These are phyloP conservation scores for Cheilosia impressa DNA, from an alignment of 2,888 invertebrate genomes.

Conservation along the genomic window DNA sequence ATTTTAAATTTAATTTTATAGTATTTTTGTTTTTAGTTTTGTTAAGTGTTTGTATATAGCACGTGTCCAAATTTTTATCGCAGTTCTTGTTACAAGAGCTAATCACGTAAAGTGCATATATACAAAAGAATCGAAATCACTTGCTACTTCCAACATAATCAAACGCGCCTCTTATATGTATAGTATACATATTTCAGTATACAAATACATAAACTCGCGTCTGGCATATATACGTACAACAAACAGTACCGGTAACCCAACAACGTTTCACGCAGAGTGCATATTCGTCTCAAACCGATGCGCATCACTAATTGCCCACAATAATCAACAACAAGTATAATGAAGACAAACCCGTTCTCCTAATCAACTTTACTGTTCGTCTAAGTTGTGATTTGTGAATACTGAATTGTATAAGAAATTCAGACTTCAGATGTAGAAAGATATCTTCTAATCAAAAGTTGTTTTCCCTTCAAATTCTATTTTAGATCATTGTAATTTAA, in stretches of 20 bases:
- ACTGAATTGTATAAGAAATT: not conserved
- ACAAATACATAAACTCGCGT: not conserved
- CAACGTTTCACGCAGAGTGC: slow-evolving; percentile 29
- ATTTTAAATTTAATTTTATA: no score
- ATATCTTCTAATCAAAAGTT: not conserved
- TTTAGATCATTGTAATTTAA: slow-evolving; percentile 21
- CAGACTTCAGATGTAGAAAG: not conserved
- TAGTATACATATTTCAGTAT: not conserved
- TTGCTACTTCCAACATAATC: not conserved
- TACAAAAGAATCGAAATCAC: not conserved
- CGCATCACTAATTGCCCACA: slow-evolving; percentile 24
- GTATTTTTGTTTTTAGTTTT: no score
- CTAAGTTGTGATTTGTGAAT: not conserved
- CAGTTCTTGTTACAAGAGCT: no score
- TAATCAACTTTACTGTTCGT: slow-evolving; percentile 1
- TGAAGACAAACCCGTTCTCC: slow-evolving; percentile 25
- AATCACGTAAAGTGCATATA: no score
- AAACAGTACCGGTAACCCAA: not conserved
- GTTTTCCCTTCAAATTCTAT: not conserved
- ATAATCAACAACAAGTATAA: slow-evolving; percentile 3
- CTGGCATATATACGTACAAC: not conserved
- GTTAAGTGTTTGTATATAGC: no score
- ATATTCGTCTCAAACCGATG: slow-evolving; percentile 40
- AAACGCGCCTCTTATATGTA: not conserved
- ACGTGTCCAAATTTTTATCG: no score